Conservation (phyloP, 1,140 invertebrate genomes). For the Meloidogyne hapla region DNA sequence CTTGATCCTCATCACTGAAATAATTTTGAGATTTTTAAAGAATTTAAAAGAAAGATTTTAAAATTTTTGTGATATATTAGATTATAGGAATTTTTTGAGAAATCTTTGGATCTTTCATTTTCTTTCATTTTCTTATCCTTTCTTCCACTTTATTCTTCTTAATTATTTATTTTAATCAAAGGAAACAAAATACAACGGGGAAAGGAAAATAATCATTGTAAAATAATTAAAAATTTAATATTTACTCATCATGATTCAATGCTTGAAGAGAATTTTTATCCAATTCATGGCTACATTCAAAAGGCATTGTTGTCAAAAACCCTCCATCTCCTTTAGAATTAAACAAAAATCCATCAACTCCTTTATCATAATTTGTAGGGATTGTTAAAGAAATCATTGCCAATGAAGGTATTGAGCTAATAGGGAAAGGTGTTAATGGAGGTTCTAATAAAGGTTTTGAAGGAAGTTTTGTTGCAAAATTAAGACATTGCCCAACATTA, state of each 20-base stretch:
- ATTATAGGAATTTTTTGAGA: no score
- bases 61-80: no score
- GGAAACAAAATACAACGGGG: no score
- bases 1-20: slow-evolving; percentile 47
- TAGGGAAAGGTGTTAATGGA: not conserved
- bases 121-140: no score
- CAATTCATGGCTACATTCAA: slow-evolving; percentile 50
- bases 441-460: not conserved
- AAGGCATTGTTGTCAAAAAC: slow-evolving; percentile 18
- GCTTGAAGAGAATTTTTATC: slow-evolving; percentile 48
- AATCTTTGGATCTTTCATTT: no score
- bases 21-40: no score
- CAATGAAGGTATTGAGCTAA: not conserved
- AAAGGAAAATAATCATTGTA: no score
- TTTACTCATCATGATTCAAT: slow-evolving; percentile 51
- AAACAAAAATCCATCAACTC: slow-evolving; percentile 3
- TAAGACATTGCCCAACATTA: not conserved
- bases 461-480: not conserved
- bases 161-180: no score
- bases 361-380: not conserved
- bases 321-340: not conserved
- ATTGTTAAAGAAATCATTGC: slow-evolving; percentile 6
- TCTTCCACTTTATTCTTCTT: no score
- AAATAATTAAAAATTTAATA: no score
- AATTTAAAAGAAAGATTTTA: no score